Evolutionary conservation across 2,113 vertebrate species (phyloP).

Genomic region (Lepus timidus): DNA sequence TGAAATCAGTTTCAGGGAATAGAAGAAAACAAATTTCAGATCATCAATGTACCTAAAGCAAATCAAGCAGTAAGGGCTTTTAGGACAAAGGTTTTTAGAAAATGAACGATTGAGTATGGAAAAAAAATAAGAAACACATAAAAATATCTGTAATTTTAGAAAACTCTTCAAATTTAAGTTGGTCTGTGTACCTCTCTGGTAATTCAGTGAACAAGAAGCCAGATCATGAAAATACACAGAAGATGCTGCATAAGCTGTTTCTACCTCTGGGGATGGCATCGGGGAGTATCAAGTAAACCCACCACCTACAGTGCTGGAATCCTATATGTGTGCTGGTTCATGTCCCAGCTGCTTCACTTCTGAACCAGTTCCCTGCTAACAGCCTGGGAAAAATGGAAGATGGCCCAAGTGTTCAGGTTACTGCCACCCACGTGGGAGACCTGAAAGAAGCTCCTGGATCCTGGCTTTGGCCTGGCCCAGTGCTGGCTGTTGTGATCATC

Average conservation of each 20-base stretch:
- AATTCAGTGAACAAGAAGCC: slow-evolving; percentile 24
- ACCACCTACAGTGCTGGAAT: no score
- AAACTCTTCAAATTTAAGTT: not conserved
- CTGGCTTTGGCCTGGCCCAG: no score
- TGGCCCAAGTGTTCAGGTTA: no score
- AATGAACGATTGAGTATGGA: slow-evolving; percentile 19
- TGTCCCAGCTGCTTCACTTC: no score
- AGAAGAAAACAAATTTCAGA: slow-evolving; percentile 16
- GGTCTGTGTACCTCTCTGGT: not conserved
- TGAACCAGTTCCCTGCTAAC: no score
- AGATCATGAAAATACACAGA: not conserved
- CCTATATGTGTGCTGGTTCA: no score
- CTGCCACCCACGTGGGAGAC: no score
- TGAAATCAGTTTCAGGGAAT: slow-evolving; percentile 34
- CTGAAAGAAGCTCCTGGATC: no score
- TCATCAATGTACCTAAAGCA: not conserved
- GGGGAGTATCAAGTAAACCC: no score
- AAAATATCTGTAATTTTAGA: slow-evolving; percentile 47
- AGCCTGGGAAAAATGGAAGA: no score
- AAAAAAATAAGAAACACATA: not conserved
- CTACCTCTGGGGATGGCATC: not conserved
- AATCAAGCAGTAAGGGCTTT: slow-evolving; percentile 56
- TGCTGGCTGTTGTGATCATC: no score
- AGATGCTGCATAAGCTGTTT: slow-evolving; percentile 13
- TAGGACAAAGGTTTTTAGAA: slow-evolving; percentile 6